Evolutionary conservation across 2,797 vertebrate genomes (phyloP), one percentile per base, ranked within the genome.

Genomic region (Scomberomorus guttatus): DNA sequence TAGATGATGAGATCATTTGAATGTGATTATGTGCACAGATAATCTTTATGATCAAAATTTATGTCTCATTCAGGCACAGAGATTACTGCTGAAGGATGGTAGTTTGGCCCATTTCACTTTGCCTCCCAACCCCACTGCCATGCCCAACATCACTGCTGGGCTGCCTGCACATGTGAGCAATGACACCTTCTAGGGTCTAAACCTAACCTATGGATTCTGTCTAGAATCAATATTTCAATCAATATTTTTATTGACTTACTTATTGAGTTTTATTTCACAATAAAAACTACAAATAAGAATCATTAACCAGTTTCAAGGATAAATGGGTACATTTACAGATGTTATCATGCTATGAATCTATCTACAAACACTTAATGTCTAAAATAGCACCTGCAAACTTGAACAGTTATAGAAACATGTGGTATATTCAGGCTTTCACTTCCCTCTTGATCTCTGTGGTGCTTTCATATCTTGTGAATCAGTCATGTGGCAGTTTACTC

Each of bases 101-200:
- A 95, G 91, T 12, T 82, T 96, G 93, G 90, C 95, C 61, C 94
- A 95, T 68, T 95, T 96, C 61, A 87, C 91, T 20, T 68, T 95
- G 86, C 90, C 87, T 14, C 56, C 75, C 60, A 83, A 93, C 27
- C 80, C 92, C 18, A 87, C 93, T 71, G 92, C 95, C 57, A 94
- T 94, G 91, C 96, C 92, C 92, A 95, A 95, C 86, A 95, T 97
- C 91, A 96, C 96, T 0, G 94, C 96, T 84, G 97, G 96, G 34
- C 90, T 96, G 67, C 96, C 96, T 3, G 95, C 96, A 69, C 93
- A 96, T 85, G 85, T 94, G 57, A 83, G 79, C 22, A 54, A 29
- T 1, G 1, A 39, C 8, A 17, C 24, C 12, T 3, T 34, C 12
- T 2, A 18, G 5, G 34, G 6, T 48, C 44, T 48, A 17, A 18